phyloP scores from a whole-genome alignment of 1,140 invertebrate genomes.

The Penaeus chinensis region DNA sequence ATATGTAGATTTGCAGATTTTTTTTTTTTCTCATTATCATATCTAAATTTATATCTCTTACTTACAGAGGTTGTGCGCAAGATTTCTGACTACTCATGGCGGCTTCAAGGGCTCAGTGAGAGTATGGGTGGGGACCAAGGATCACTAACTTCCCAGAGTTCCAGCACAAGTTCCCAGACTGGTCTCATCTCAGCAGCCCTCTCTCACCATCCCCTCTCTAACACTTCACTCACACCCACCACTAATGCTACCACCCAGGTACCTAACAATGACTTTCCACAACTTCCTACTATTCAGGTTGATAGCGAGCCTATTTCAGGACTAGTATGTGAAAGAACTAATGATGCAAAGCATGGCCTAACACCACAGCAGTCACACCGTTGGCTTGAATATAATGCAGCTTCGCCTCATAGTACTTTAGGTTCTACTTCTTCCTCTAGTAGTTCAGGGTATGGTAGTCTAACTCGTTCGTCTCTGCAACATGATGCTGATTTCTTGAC shows the following conservation, averaged over 20 bases:
- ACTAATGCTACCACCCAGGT: conserved; percentile 60
- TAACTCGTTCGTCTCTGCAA: conserved; percentile 52
- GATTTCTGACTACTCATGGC: conserved; percentile 58
- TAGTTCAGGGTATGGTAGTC: conserved; percentile 57
- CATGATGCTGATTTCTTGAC: conserved; percentile 14
- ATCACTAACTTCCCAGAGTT: conserved; percentile 42
- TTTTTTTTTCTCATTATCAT: neutral
- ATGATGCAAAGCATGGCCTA: conserved; percentile 53
- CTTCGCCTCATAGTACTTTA: conserved; percentile 51
- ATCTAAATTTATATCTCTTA: neutral
- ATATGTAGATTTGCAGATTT: too few relatives aligned
- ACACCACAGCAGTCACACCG: conserved; percentile 44
- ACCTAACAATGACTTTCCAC: conserved; percentile 51
- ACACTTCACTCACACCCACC: conserved; percentile 59
- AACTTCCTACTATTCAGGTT: conserved; percentile 48
- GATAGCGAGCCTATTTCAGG: conserved; percentile 41
- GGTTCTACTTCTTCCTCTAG: conserved; percentile 54
- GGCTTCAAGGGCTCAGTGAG: conserved; percentile 45
- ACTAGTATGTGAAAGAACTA: conserved; percentile 38
- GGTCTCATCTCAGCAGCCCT: conserved; percentile 58
- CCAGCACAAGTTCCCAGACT: conserved; percentile 50
- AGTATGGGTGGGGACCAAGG: conserved; percentile 49
- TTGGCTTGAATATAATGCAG: conserved; percentile 57
- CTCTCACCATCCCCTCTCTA: conserved; percentile 60
- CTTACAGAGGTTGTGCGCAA: conserved; percentile 59